Evolutionary conservation across 2,888 invertebrate species (phyloP).

Genomic region (Lypha dubia): DNA sequence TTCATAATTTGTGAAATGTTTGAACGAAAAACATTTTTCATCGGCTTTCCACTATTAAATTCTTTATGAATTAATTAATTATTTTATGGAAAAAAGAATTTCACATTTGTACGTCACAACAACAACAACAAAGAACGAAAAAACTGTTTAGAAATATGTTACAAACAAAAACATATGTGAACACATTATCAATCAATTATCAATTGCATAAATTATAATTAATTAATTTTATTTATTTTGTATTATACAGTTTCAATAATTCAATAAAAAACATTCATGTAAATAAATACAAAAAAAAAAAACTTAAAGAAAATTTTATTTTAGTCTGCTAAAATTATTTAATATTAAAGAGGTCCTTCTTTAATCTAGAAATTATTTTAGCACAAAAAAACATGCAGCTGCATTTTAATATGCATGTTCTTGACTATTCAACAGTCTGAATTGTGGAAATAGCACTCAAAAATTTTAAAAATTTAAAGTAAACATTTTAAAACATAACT

Average conservation of each 20-base stretch:
- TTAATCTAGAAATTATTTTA: background rate
- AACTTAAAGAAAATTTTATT: no score
- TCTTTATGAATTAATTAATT: no score
- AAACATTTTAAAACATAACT: background rate
- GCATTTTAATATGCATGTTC: background rate
- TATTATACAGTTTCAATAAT: slow-evolving; percentile 14
- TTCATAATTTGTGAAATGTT: no score
- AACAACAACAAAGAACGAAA: no score
- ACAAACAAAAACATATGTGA: background rate
- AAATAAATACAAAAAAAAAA: slow-evolving; percentile 1
- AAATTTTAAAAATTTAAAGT: background rate
- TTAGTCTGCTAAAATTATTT: no score
- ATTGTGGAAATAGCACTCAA: background rate
- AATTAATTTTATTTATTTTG: slow-evolving; percentile 39
- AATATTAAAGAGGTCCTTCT: no score
- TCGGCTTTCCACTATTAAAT: no score
- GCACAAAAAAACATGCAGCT: background rate
- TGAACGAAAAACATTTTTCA: no score
- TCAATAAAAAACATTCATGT: background rate
- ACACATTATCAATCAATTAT: slow-evolving; percentile 16
- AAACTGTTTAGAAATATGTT: background rate
- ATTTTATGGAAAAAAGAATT: no score
- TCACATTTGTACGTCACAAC: background rate
- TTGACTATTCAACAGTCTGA: background rate
- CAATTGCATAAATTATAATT: slow-evolving; percentile 37